These are phyloP conservation scores for Poeciliopsis turrubarensis DNA, from an alignment of 2,113 vertebrate genomes.

Conservation along the genomic window DNA sequence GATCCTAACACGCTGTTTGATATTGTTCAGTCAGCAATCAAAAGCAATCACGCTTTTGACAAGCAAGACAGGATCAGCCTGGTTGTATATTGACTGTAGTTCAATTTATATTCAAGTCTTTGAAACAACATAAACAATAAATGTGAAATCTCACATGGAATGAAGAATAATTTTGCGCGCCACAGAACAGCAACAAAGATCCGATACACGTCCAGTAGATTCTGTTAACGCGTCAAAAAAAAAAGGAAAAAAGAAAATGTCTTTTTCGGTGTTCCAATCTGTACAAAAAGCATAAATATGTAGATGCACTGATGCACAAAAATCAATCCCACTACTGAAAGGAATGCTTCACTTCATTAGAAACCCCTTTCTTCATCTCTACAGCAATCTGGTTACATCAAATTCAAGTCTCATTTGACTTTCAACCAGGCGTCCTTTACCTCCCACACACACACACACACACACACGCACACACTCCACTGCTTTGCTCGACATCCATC, in stretches of 20 bases:
- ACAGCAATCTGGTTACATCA: conserved; percentile 55
- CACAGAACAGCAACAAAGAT: no score
- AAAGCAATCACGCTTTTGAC: no score
- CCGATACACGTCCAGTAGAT: conserved; percentile 4
- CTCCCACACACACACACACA: conserved; percentile 18
- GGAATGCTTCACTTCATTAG: conserved; percentile 57
- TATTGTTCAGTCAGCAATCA: no score
- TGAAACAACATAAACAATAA: no score
- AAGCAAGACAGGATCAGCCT: no score
- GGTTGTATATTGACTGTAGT: no score
- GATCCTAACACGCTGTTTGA: no score
- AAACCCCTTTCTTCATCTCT: conserved; percentile 54
- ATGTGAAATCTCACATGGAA: no score
- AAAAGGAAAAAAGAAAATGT: conserved; percentile 18
- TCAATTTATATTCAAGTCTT: no score
- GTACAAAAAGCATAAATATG: conserved; percentile 17
- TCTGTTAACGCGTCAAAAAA: background rate
- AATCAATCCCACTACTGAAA: conserved; percentile 58
- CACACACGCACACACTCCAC: conserved; percentile 10
- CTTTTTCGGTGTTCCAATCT: conserved; percentile 15
- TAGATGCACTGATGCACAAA: conserved; percentile 17
- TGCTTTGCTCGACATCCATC: conserved; percentile 30
- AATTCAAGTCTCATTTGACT: conserved; percentile 50
- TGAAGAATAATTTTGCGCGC: no score
- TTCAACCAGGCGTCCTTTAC: conserved; percentile 18